Conservation (phyloP, 2,888 invertebrate genomes). For the Spisula solida region DNA sequence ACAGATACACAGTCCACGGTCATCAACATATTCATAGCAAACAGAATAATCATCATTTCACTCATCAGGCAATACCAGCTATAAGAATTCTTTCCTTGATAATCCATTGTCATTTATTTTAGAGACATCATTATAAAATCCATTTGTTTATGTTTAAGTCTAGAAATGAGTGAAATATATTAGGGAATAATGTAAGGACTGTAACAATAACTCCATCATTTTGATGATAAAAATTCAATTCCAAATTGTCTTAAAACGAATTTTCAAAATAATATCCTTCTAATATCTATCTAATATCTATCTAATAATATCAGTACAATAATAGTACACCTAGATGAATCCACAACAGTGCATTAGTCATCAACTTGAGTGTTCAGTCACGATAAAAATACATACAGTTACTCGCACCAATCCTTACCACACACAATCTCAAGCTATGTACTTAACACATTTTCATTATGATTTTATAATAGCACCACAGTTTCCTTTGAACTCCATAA, state of each 20-base stretch:
- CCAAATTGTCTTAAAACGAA: not conserved
- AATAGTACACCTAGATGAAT: not conserved
- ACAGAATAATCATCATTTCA: not conserved
- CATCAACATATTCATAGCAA: not conserved
- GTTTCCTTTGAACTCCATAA: not conserved
- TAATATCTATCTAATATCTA: no score
- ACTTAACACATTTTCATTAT: conserved; percentile 6
- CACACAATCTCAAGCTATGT: not conserved
- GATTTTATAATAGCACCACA: not conserved
- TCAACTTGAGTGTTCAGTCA: not conserved
- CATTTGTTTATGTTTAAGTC: not conserved
- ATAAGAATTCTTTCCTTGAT: no score
- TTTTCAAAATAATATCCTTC: not conserved
- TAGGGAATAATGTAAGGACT: not conserved
- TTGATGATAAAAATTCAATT: not conserved
- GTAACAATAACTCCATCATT: not conserved
- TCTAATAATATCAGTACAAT: no score
- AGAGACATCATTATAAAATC: no score
- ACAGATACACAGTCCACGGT: not conserved
- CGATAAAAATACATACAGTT: not conserved
- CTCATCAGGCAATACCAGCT: not conserved
- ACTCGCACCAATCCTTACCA: not conserved
- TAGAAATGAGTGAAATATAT: not conserved
- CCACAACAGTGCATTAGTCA: not conserved
- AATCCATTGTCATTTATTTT: no score